Base-by-base conservation (phyloP, 2,113 vertebrate species). In the Geothlypis trichas region DNA sequence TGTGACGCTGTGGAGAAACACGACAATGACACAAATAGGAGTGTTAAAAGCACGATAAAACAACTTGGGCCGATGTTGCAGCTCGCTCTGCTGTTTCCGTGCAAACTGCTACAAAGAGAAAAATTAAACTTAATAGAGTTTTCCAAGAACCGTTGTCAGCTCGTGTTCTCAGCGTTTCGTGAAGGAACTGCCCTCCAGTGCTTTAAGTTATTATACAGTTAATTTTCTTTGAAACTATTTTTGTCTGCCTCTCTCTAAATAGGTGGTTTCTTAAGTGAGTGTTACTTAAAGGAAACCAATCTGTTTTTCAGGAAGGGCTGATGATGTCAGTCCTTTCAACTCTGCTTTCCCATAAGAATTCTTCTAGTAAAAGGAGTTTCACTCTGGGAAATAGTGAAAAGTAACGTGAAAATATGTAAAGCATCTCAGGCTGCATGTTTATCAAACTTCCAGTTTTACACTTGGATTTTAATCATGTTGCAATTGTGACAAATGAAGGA, bases 271-370 rank as follows among this genome's bases (percentile, higher is more conserved):
- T 96, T 93, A 95, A 97, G 89, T 93, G 94, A 98, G 90, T 97
- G 87, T 96, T 96, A 94, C 90, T 97, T 88, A 97, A 97, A 96
- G 93, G 95, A 97, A 97, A 97, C 80, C 93, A 95, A 97, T 87
- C 91, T 96, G 96, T 90, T 97, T 97, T 97, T 95, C 95, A 95
- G 93, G 89, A 97, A 96, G 46, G 83, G 91, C 67, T 93, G 93
- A 92, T 93, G 89, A 97, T 76, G 76, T 96, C 71, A 91, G 55
- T 84, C 67, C 93, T 97, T 96, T 96, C 95, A 92, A 97, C 86
- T 84, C 62, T 20, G 95, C 83, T 96, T 97, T 97, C 95, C 95
- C 91, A 96, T 96, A 96, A 97, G 90, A 97, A 97, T 59, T 96
- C 89, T 95, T 94, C 67, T 83, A 94, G 81, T 95, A 84, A 95